phyloP scores from a whole-genome alignment of 30 jellyfish, hydroid and myxozoan species.

The Cassiopea andromeda region DNA sequence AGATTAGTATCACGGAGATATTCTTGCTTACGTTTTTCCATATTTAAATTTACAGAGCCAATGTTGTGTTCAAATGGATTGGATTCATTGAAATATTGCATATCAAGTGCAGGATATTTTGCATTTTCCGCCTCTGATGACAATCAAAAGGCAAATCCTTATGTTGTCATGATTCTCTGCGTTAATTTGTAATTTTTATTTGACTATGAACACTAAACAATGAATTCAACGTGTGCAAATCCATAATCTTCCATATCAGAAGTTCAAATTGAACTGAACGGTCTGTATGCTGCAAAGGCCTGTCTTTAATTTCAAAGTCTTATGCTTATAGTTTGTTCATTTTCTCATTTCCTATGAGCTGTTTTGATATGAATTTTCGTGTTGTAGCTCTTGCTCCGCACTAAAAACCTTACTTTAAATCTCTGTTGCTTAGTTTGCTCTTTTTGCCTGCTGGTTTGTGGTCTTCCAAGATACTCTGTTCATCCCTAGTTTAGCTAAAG shows the following conservation, averaged over 20 bases:
- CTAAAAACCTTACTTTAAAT: too few relatives aligned
- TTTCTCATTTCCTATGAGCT: too few relatives aligned
- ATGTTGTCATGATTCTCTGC: neutral
- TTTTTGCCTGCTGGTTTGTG: too few relatives aligned
- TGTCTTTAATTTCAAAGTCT: neutral
- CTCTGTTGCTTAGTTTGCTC: too few relatives aligned
- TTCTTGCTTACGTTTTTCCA: neutral
- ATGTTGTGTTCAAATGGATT: conserved; percentile 34
- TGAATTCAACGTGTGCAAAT: too few relatives aligned
- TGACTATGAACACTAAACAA: neutral
- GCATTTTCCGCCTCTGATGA: conserved; percentile 53
- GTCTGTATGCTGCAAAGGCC: neutral
- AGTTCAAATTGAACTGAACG: neutral
- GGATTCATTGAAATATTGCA: conserved; percentile 53
- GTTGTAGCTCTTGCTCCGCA: too few relatives aligned
- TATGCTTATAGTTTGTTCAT: neutral
- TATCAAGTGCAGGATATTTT: conserved; percentile 72
- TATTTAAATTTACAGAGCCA: conserved; percentile 9
- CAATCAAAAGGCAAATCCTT: conserved; percentile 17
- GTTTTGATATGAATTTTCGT: too few relatives aligned
- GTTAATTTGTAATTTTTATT: too few relatives aligned
- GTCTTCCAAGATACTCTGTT: neutral
- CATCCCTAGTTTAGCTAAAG: neutral
- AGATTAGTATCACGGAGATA: too few relatives aligned
- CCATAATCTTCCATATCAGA: too few relatives aligned